Evolutionary conservation across 2,888 invertebrate species (phyloP).

Genomic region (Bombylius discolor): DNA sequence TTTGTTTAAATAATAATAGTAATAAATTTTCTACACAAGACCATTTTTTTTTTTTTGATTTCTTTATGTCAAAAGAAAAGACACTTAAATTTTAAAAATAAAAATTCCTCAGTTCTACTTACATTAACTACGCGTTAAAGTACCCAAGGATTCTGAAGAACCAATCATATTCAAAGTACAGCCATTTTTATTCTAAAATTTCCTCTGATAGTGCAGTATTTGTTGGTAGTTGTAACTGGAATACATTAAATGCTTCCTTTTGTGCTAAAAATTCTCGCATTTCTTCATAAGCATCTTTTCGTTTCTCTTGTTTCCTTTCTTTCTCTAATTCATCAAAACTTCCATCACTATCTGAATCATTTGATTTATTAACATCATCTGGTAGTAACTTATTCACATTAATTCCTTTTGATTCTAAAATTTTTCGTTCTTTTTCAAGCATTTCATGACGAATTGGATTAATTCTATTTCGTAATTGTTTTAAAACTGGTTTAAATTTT

Average conservation of each 20-base stretch:
- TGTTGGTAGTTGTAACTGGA: slow-evolving; percentile 19
- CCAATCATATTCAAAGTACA: too few relatives aligned
- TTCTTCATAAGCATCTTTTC: slow-evolving; percentile 32
- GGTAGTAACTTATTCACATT: slow-evolving; percentile 30
- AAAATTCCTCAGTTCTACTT: too few relatives aligned
- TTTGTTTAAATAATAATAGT: too few relatives aligned
- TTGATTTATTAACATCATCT: slow-evolving; percentile 5
- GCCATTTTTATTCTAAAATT: slow-evolving; percentile 20
- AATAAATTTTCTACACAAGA: too few relatives aligned
- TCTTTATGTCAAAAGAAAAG: too few relatives aligned
- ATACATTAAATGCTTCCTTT: slow-evolving; percentile 32
- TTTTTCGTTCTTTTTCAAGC: slow-evolving; percentile 30
- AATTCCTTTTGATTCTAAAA: slow-evolving; percentile 31
- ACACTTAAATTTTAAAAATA: too few relatives aligned
- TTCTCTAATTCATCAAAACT: slow-evolving; percentile 25
- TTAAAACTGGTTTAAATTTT: slow-evolving; percentile 33
- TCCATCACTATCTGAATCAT: slow-evolving; percentile 15
- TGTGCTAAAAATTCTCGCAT: slow-evolving; percentile 33
- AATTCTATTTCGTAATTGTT: slow-evolving; percentile 32
- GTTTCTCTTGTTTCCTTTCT: slow-evolving; percentile 19
- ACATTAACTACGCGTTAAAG: too few relatives aligned
- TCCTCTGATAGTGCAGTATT: slow-evolving; percentile 22
- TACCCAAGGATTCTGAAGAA: too few relatives aligned
- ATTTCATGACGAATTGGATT: slow-evolving; percentile 34
- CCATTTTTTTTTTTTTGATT: too few relatives aligned